phyloP scores from a whole-genome alignment of 2,797 vertebrate species.

The Microctenopoma steveboyesi region DNA sequence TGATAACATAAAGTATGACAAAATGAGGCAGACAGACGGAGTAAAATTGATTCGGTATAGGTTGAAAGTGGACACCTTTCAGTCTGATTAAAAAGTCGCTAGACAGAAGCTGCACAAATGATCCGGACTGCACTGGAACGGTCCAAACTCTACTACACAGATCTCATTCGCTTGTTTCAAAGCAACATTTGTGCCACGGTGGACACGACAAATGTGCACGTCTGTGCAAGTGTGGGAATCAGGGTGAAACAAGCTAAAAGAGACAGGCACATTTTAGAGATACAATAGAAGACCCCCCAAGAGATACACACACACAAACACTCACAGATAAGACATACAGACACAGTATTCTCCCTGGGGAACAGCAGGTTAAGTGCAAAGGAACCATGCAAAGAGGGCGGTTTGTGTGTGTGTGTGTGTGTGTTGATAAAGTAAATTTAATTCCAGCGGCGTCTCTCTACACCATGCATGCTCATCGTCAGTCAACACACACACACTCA shows the following conservation, averaged over 20 bases:
- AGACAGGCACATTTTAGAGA: slow-evolving; percentile 28
- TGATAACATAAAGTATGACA: neutral
- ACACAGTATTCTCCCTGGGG: slow-evolving; percentile 43
- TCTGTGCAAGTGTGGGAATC: slow-evolving; percentile 32
- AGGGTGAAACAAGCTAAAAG: slow-evolving; percentile 33
- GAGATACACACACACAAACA: slow-evolving; percentile 17
- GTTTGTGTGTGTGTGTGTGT: slow-evolving; percentile 30
- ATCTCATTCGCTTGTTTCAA: neutral
- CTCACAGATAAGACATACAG: slow-evolving; percentile 47
- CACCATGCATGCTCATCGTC: slow-evolving; percentile 59
- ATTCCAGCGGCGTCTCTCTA: slow-evolving; percentile 49
- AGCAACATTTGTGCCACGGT: slow-evolving; percentile 4
- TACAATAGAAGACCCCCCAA: slow-evolving; percentile 48
- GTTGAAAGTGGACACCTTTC: neutral
- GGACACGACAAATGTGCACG: neutral
- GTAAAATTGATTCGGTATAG: neutral
- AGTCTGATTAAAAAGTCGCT: neutral
- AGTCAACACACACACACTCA: slow-evolving; percentile 41
- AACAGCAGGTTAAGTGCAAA: slow-evolving; percentile 61
- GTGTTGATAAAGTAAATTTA: slow-evolving; percentile 50
- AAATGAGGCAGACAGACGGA: neutral
- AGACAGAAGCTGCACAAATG: neutral
- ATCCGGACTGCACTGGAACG: neutral
- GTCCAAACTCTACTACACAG: neutral
- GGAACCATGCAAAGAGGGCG: slow-evolving; percentile 68